phyloP scores from a whole-genome alignment of 2,113 vertebrate genomes.

The Erinaceus europaeus region DNA sequence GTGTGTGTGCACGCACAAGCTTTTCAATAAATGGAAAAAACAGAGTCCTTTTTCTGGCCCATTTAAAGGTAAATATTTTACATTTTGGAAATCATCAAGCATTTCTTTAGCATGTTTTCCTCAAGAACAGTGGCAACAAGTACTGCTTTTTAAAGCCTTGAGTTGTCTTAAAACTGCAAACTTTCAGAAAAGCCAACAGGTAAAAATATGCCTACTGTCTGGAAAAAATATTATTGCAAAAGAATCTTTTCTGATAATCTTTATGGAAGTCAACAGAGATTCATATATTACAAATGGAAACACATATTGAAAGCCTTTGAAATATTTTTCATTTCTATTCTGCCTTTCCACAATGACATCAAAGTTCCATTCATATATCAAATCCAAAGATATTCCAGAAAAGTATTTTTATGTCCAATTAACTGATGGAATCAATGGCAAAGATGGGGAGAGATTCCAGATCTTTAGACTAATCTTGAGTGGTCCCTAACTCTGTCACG shows the following conservation, averaged over 20 bases:
- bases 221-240: not conserved
- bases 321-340: slow-evolving; percentile 47
- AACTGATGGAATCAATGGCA: not conserved
- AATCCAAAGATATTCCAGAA: slow-evolving; percentile 43
- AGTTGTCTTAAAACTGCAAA: not conserved
- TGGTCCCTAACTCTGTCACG: not conserved
- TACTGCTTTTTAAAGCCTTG: slow-evolving; percentile 10
- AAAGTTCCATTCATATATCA: slow-evolving; percentile 22
- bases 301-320: slow-evolving; percentile 24
- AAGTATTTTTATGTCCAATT: slow-evolving; percentile 26
- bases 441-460: not conserved
- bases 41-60: not conserved
- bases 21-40: not conserved
- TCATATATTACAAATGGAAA: slow-evolving; percentile 6
- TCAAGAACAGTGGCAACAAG: not conserved
- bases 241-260: slow-evolving; percentile 22
- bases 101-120: not conserved
- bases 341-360: slow-evolving; percentile 19
- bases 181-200: not conserved
- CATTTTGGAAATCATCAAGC: not conserved
- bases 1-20: no score
- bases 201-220: not conserved
- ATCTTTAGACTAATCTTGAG: not conserved
- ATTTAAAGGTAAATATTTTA: not conserved
- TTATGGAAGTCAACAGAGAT: slow-evolving; percentile 16